phyloP scores from a whole-genome alignment of 1,140 invertebrate species.

The Penaeus japonicus region DNA sequence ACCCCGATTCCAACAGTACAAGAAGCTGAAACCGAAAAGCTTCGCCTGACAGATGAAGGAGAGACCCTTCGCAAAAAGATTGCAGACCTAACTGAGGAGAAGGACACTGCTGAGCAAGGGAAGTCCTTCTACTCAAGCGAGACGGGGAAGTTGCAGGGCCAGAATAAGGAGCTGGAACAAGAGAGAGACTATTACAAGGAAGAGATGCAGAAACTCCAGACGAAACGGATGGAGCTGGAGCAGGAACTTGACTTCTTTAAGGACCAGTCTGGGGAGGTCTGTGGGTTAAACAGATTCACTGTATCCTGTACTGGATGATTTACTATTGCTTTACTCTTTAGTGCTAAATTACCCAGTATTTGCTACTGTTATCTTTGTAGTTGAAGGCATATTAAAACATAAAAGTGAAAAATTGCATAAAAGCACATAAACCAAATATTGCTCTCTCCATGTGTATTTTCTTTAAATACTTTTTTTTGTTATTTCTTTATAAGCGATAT shows the following conservation, averaged over 20 bases:
- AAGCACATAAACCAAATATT: no score
- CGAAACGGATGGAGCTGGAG: slow-evolving; percentile 30
- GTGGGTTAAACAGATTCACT: no score
- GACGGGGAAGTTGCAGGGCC: slow-evolving; percentile 34
- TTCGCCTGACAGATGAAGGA: slow-evolving; percentile 21
- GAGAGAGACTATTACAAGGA: slow-evolving; percentile 46
- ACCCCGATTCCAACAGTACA: slow-evolving; percentile 17
- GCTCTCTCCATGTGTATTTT: no score
- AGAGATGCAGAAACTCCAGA: slow-evolving; percentile 39
- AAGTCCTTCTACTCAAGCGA: slow-evolving; percentile 36
- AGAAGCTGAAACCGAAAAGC: slow-evolving; percentile 41
- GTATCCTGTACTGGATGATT: no score
- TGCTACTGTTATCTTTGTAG: no score
- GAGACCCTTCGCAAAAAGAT: slow-evolving; percentile 17
- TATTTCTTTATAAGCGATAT: no score
- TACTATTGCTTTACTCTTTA: no score
- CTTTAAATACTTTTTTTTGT: no score
- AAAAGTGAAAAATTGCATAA: no score
- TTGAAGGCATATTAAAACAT: no score
- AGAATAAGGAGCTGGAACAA: slow-evolving; percentile 46
- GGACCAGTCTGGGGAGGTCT: slow-evolving; percentile 40
- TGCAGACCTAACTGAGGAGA: slow-evolving; percentile 26
- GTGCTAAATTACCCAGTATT: no score
- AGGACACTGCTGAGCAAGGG: slow-evolving; percentile 33
- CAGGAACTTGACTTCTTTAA: slow-evolving; percentile 50